Conservation (phyloP, 2,113 vertebrate genomes). For the Ellobius talpinus region DNA sequence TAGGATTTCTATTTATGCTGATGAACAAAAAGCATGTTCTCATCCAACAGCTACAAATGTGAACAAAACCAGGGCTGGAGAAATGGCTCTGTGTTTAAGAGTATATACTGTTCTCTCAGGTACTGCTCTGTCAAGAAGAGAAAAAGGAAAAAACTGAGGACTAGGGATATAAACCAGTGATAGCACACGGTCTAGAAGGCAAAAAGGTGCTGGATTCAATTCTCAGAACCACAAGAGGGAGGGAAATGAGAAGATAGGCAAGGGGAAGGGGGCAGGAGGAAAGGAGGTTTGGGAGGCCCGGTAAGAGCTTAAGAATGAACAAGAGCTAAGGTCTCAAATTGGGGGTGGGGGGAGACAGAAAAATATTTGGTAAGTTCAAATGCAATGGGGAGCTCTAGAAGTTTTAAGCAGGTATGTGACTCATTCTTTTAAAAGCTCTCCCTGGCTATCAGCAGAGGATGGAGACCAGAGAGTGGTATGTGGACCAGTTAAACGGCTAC, state of each 20-base stretch:
- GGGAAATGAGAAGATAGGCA: background rate
- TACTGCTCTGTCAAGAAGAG: background rate
- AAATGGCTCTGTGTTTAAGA: background rate
- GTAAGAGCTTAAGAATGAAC: background rate
- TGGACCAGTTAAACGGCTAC: slow-evolving; percentile 4
- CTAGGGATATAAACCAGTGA: background rate
- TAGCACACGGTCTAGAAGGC: background rate
- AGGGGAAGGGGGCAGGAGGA: background rate
- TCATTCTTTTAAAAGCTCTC: slow-evolving; percentile 56
- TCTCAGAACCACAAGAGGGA: background rate
- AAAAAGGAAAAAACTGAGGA: background rate
- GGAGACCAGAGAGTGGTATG: slow-evolving; percentile 15
- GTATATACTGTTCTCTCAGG: background rate
- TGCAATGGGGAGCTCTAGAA: background rate
- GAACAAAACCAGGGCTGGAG: background rate
- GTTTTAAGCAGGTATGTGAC: background rate
- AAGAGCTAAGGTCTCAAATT: background rate
- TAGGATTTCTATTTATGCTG: background rate
- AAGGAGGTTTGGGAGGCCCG: background rate
- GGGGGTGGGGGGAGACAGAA: background rate
- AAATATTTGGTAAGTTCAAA: slow-evolving; percentile 21
- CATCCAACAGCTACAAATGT: slow-evolving; percentile 46
- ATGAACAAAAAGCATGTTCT: slow-evolving; percentile 42
- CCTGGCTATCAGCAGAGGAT: background rate
- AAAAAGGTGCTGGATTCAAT: background rate